phyloP scores from a whole-genome alignment of 2,888 invertebrate genomes.

The Mylabris sibirica region DNA sequence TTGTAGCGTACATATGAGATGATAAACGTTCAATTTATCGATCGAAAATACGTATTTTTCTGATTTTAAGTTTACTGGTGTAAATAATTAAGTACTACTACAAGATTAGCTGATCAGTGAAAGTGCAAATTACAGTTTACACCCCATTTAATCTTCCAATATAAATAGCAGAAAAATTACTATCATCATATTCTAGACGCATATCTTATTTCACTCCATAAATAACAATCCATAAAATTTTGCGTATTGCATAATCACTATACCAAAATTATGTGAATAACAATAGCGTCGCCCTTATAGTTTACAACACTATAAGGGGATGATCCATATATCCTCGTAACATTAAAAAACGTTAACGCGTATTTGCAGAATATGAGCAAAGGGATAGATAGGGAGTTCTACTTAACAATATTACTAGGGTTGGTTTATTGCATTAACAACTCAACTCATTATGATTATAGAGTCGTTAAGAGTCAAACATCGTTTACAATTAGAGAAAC shows the following conservation, averaged over 20 bases:
- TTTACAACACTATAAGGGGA: constrained; percentile 10
- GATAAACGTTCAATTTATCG: too few relatives aligned
- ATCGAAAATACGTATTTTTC: too few relatives aligned
- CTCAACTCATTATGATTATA: constrained; percentile 62
- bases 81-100: too few relatives aligned
- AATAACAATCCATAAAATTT: constrained; percentile 37
- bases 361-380: constrained; percentile 35
- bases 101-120: too few relatives aligned
- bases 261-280: constrained; percentile 47
- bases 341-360: constrained; percentile 39
- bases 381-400: constrained; percentile 38
- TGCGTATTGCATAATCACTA: constrained; percentile 39
- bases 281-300: constrained; percentile 35
- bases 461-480: constrained; percentile 54
- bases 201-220: neutral
- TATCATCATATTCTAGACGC: neutral
- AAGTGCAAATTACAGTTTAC: neutral
- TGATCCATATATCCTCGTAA: constrained; percentile 17
- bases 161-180: neutral
- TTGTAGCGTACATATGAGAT: neutral
- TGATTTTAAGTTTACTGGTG: too few relatives aligned
- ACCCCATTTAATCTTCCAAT: neutral
- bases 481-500: constrained; percentile 43
- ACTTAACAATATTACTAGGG: constrained; percentile 55
- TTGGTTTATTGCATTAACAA: constrained; percentile 61